Base-by-base conservation (phyloP, 2,888 invertebrate genomes). In the Polymixis lichenea region DNA sequence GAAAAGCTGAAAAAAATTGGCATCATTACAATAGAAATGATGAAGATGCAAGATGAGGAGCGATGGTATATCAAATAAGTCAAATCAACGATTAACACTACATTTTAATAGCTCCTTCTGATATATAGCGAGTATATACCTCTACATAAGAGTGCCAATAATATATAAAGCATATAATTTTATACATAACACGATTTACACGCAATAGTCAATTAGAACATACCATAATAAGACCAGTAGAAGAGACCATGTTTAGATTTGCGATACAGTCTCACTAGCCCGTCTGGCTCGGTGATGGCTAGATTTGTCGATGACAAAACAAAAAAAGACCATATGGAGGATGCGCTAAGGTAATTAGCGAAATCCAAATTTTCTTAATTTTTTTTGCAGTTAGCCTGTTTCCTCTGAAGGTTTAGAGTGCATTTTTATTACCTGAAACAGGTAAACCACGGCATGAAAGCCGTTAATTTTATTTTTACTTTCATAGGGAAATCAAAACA, bases 111-210 rank as follows among this genome's bases (percentile, higher is more conserved):
- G 19, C 56, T 75, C 78, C 53, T 81, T 74, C 75, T 68, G 58
- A 15, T 76, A 68, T 17, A 56, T 80, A 75, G 76, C 67, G 0
- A 82, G 43, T 43, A 64, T 46, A 46, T 77, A 80, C 74, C 80
- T 84, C 74, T 72, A 13, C 65, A 19, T 49, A 72, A 46, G 55
- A 77, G 82, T 82, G 82, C 85, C 84, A 84, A 80, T 72, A 58
- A 62, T 56, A 78, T 55, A 61, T 32, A 61, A 68, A 69, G 61
- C 61, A 72, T 75, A 82, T 82, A 83, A 79, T 84, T 84, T 83
- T 82, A 83, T 83, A 82, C 32, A 65, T 32, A 38, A 72, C 74
- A 69, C 69, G 70, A 64, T 70, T 70, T 83, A 83, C 68, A 76
- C 49, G 74, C 72, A 69, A 72, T 83, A 83, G 74, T 66, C 49